These are phyloP conservation scores for Rhogogaster chlorosoma DNA, from an alignment of 2,888 invertebrate genomes.

Conservation along the genomic window DNA sequence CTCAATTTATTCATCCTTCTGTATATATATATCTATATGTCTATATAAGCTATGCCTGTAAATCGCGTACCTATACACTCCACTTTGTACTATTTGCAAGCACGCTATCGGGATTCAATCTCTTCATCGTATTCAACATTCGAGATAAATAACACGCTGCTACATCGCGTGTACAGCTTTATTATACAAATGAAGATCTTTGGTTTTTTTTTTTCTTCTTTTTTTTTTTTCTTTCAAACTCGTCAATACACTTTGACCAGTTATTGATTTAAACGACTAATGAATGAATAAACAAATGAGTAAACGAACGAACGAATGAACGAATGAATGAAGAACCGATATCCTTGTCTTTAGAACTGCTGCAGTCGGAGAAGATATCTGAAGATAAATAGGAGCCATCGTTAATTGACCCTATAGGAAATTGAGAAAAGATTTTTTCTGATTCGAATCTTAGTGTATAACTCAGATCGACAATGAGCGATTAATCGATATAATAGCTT, in stretches of 20 bases:
- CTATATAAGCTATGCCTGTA: too few species aligned
- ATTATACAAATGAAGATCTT: too few species aligned
- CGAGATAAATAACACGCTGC: neutral
- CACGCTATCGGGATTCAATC: neutral
- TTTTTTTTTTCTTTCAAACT: too few species aligned
- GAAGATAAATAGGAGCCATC: neutral
- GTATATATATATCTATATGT: neutral
- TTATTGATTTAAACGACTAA: neutral
- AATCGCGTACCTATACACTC: neutral
- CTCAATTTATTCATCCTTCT: constrained; percentile 41
- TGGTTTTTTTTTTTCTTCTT: too few species aligned
- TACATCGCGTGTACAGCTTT: neutral
- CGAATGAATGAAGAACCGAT: neutral
- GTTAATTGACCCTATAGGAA: constrained; percentile 28
- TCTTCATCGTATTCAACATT: constrained; percentile 22
- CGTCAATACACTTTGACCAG: neutral
- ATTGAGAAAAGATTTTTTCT: neutral
- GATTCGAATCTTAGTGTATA: constrained; percentile 18
- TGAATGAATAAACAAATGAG: neutral
- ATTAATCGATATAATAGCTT: constrained; percentile 14
- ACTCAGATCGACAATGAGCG: neutral
- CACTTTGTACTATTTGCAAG: constrained; percentile 14
- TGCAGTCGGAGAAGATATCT: neutral
- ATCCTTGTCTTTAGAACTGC: neutral
- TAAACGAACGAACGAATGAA: too few species aligned